Percentiles rank a stretch among this genome's conserved stretches.
phyloP scores from a whole-genome alignment of 2,113 vertebrate species.

The Myiozetetes cayanensis region DNA sequence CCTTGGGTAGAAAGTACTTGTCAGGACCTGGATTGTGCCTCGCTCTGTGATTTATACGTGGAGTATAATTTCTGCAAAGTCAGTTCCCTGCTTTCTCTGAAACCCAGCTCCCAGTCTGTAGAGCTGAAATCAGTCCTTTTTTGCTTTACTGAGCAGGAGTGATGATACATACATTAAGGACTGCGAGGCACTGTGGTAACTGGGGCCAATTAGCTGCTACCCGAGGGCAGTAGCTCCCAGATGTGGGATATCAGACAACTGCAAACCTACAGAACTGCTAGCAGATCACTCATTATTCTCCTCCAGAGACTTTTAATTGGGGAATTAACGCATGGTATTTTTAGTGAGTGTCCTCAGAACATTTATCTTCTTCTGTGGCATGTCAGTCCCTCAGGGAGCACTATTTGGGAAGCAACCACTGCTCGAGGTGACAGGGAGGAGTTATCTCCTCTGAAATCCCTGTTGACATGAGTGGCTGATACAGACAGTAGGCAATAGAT shows the following conservation, averaged over 20 bases:
- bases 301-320: conserved; percentile 45
- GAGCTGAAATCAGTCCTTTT: neutral
- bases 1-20: neutral
- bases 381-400: neutral
- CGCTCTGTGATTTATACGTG: neutral
- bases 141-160: conserved; percentile 20
- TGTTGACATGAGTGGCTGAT: neutral
- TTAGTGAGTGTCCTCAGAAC: conserved; percentile 24
- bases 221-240: conserved; percentile 20
- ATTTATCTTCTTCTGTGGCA: neutral
- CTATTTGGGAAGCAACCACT: neutral
- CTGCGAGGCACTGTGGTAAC: neutral
- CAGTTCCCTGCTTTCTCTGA: neutral
- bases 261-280: neutral
- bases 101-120: neutral
- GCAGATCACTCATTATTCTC: conserved; percentile 43
- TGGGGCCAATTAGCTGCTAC: conserved; percentile 51
- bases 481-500: neutral
- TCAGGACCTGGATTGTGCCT: neutral
- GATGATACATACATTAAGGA: neutral
- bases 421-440: conserved; percentile 22
- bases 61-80: neutral
- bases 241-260: conserved; percentile 32
- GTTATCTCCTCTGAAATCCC: conserved; percentile 14
- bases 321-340: conserved; percentile 5